Evolutionary conservation across 2,888 invertebrate species (phyloP).

Genomic region (Glaucopsyche alexis): DNA sequence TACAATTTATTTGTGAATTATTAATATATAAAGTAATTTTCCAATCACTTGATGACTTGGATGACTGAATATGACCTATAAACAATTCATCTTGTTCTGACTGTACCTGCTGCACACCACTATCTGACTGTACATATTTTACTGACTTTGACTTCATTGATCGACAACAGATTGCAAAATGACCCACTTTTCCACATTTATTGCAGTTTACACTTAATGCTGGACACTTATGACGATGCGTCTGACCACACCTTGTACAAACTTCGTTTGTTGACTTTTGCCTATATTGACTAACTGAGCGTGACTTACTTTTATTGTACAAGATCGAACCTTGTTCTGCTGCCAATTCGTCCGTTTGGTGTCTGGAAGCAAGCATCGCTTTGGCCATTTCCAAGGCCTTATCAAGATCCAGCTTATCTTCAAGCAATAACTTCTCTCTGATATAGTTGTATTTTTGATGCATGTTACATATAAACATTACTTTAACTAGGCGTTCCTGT

Average conservation of each 20-base stretch:
- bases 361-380: slow-evolving; percentile 7
- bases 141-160: slow-evolving; percentile 35
- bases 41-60: not conserved
- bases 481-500: slow-evolving; percentile 35
- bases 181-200: slow-evolving; percentile 37
- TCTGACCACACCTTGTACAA: slow-evolving; percentile 27
- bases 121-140: slow-evolving; percentile 34
- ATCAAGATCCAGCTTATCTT: not conserved
- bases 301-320: slow-evolving; percentile 30
- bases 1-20: slow-evolving; percentile 37
- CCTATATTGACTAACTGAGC: slow-evolving; percentile 27
- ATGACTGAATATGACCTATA: not conserved
- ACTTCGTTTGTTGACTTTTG: not conserved
- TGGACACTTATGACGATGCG: slow-evolving; percentile 37
- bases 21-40: slow-evolving; percentile 26
- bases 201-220: slow-evolving; percentile 35
- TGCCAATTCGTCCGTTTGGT: slow-evolving; percentile 34
- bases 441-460: slow-evolving; percentile 37
- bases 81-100: not conserved
- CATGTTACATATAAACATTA: slow-evolving; percentile 37
- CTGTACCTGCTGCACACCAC: not conserved
- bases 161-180: slow-evolving; percentile 36
- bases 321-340: slow-evolving; percentile 30
- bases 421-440: slow-evolving; percentile 32
- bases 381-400: not conserved